Conservation (phyloP, 92 coral and sea anemone species). For the Porites rus region DNA sequence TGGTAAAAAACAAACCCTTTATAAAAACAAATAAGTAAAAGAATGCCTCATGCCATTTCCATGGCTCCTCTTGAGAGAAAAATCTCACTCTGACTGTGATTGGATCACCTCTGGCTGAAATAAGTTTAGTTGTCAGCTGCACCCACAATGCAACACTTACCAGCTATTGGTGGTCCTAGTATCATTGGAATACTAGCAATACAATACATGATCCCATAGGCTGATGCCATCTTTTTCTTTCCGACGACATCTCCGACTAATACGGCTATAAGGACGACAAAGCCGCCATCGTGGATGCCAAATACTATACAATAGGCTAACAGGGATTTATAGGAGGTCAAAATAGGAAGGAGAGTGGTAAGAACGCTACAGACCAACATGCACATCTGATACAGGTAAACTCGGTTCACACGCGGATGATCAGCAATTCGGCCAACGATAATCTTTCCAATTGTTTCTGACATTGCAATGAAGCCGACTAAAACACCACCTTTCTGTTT, state of each 20-base stretch:
- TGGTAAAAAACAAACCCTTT: too few species aligned
- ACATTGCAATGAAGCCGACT: constrained; percentile 84
- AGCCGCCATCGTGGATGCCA: constrained; percentile 86
- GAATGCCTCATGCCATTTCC: too few species aligned
- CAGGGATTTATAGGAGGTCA: constrained; percentile 63
- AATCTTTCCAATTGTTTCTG: constrained; percentile 83
- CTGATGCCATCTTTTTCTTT: constrained; percentile 69
- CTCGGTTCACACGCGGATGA: constrained; percentile 83
- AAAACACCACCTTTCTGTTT: constrained; percentile 69
- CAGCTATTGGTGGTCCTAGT: constrained; percentile 88
- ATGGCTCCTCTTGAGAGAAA: too few species aligned
- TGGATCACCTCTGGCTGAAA: too few species aligned
- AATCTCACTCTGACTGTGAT: too few species aligned
- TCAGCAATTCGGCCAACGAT: constrained; percentile 83
- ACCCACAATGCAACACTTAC: constrained; percentile 34
- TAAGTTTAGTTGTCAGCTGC: neutral
- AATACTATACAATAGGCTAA: constrained; percentile 76
- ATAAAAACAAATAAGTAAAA: too few species aligned
- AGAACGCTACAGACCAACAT: constrained; percentile 74
- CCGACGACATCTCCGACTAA: constrained; percentile 81
- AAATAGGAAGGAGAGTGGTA: constrained; percentile 81
- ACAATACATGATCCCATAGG: constrained; percentile 79
- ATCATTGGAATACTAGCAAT: constrained; percentile 81
- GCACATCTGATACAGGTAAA: constrained; percentile 73
- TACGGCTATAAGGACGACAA: constrained; percentile 82